Evolutionary conservation across 2,888 invertebrate species (phyloP).

Genomic region (Heliconius erato): DNA sequence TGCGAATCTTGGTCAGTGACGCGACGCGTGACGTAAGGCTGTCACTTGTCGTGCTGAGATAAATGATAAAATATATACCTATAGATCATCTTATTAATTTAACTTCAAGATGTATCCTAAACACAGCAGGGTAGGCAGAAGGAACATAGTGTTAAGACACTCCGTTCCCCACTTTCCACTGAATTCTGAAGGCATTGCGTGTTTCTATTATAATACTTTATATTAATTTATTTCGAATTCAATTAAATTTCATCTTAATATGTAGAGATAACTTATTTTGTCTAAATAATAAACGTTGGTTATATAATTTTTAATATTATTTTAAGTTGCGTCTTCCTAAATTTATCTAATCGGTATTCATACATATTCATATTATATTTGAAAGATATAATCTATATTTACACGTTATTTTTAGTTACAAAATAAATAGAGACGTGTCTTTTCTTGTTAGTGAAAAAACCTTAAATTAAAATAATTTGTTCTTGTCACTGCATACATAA

Average conservation of each 20-base stretch:
- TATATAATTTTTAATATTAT: too few species aligned
- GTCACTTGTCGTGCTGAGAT: conserved; percentile 58
- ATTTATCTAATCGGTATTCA: conserved; percentile 14
- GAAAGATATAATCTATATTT: conserved; percentile 5
- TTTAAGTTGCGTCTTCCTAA: too few species aligned
- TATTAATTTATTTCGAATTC: neutral
- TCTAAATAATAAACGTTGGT: too few species aligned
- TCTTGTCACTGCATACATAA: conserved; percentile 67
- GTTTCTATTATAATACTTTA: neutral
- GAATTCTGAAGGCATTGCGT: too few species aligned
- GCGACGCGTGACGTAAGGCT: conserved; percentile 69
- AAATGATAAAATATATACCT: conserved; percentile 37
- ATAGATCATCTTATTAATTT: conserved; percentile 15
- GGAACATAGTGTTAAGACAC: too few species aligned
- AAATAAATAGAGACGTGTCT: conserved; percentile 39
- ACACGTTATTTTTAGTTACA: conserved; percentile 40
- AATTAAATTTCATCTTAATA: neutral
- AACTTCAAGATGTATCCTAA: too few species aligned
- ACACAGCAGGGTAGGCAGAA: too few species aligned
- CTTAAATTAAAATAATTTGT: conserved; percentile 62
- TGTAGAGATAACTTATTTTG: neutral
- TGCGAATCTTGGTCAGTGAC: conserved; percentile 75
- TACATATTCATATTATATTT: neutral
- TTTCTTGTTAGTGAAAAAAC: conserved; percentile 61
- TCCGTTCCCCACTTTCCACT: too few species aligned